Evolutionary conservation across 2,797 vertebrate genomes (phyloP), one percentile per base, ranked within the genome.

Genomic region (Pempheris klunzingeri): DNA sequence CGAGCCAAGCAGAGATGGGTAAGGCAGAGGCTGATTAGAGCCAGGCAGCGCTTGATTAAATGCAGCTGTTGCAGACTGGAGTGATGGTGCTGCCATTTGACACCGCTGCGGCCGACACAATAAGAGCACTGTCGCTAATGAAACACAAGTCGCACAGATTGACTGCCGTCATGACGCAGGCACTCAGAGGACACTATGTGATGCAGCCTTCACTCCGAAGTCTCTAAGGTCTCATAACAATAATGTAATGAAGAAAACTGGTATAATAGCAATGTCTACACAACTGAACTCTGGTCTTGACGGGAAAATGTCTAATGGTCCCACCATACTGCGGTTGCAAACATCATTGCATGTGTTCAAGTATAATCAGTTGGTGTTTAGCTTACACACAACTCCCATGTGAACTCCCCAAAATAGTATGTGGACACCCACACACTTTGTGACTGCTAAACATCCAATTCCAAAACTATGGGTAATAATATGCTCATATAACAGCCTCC

Each of bases 11-110:
- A 63, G 88, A 81, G 91, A 89, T 62, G 90, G 79, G 90, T 85
- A 57, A 75, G 71, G 83, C 83, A 12, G 64, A 52, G 84, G 82
- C 87, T 83, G 90, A 92, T 90, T 86, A 65, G 78, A 87, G 81
- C 67, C 39, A 69, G 77, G 59, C 87, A 49, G 74, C 0, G 60
- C 71, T 83, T 91, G 91, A 93, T 91, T 90, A 90, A 93, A 92
- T 82, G 87, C 87, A 89, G 90, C 83, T 87, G 88, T 80, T 88
- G 77, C 76, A 71, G 77, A 38, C 61, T 2, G 67, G 79, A 79
- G 83, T 85, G 80, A 83, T 20, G 43, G 71, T 1, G 50, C 77
- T 64, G 83, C 79, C 76, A 81, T 81, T 74, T 83, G 78, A 87
- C 89, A 61, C 74, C 17, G 73, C 76, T 44, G 68, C 58, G 32